Evolutionary conservation across 2,113 vertebrate species (phyloP).

Genomic region (Chloebia gouldiae): DNA sequence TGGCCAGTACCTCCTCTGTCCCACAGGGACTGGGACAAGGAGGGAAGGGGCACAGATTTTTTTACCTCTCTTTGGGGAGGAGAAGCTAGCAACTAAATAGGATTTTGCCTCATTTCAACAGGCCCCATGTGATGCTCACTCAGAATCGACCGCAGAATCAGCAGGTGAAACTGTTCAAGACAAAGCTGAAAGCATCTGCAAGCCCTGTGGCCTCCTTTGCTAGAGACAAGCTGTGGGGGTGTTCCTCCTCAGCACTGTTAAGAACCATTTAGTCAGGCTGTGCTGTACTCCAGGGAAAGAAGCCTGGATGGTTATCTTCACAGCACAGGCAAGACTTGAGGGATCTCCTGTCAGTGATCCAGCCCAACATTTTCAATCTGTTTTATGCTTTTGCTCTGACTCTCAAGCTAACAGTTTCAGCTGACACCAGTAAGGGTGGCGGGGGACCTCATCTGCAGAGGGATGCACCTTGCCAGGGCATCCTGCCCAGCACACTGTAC

Average conservation of each 20-base stretch:
- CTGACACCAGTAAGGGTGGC: accelerated
- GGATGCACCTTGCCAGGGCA: neutral
- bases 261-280: neutral
- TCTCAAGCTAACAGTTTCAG: neutral
- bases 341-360: neutral
- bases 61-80: neutral
- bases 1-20: neutral
- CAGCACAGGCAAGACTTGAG: neutral
- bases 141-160: neutral
- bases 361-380: neutral
- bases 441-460: neutral
- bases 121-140: accelerated
- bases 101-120: neutral
- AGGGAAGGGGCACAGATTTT: neutral
- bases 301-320: neutral
- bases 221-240: neutral
- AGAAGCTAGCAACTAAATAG: neutral
- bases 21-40: neutral
- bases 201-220: accelerated
- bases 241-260: neutral
- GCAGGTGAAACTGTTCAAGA: neutral
- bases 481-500: accelerated
- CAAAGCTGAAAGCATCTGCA: neutral
- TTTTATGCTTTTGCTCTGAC: neutral
- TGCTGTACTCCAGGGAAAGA: neutral